Evolutionary conservation across 2,888 invertebrate species (phyloP), one percentile per base, ranked within the genome.

Genomic region (Flexamia atlantica): DNA sequence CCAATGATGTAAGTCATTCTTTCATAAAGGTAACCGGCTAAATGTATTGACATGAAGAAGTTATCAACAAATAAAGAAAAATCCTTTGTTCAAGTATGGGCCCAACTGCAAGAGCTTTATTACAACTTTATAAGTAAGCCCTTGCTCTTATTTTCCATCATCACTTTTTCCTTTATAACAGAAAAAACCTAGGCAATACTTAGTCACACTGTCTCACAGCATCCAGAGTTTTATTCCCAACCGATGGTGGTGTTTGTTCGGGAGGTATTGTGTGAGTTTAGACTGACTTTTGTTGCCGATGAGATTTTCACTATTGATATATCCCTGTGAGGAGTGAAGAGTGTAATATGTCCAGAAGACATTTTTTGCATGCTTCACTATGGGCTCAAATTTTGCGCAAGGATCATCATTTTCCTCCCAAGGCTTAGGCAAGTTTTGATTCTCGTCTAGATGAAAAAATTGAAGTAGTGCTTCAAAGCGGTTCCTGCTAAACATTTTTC

Each of bases 171-270:
- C 36, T 70, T 57, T 76, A 30, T 83, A 83, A 76, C 74, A 74
- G 60, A 74, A 83, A 9, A 76, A n/a, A n/a, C n/a, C n/a, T n/a
- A n/a, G 30, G n/a, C n/a, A n/a, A n/a, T n/a, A n/a, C n/a, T n/a
- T n/a, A n/a, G n/a, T n/a, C n/a, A n/a, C n/a, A n/a, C 74, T 25
- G 28, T 83, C 83, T 14, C 83, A 83, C 17, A 83, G 83, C 57
- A 64, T 60, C 80, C 81, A 84, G 7, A 84, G 25, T 53, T 84
- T 84, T 14, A 84, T 53, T 9, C 83, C 50, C 30, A 28, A 84
- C 32, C 83, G 74, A 46, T 80, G 72, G 53, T 80, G 68, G 42
- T 72, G 82, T 30, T 84, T 81, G 32, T 84, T 84, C 17, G 83
- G 83, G 30, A 84, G 30, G n/a, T 84, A 84, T 68, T 84, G 81